Conservation (phyloP, 2,888 invertebrate species). For the Lamellibrachia columna region DNA sequence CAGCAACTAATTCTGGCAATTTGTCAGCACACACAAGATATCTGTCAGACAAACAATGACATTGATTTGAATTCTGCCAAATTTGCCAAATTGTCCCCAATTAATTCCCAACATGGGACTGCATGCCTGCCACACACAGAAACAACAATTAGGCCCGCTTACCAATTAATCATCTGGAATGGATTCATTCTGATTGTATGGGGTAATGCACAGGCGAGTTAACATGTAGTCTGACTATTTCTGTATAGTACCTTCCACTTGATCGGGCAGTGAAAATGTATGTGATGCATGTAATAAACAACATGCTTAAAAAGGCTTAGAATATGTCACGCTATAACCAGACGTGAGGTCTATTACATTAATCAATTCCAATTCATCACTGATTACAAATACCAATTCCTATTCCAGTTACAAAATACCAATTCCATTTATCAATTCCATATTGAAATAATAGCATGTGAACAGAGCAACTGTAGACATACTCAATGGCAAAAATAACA, state of each 20-base stretch:
- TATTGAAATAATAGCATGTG: too few relatives aligned
- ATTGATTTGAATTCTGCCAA: slow-evolving; percentile 10
- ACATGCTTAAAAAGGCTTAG: too few relatives aligned
- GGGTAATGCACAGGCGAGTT: neutral
- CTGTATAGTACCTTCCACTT: neutral
- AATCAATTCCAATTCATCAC: too few relatives aligned
- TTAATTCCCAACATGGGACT: neutral
- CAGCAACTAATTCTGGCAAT: neutral
- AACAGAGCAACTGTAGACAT: too few relatives aligned
- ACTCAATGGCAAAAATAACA: too few relatives aligned
- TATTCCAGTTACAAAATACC: too few relatives aligned
- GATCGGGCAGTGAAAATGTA: neutral
- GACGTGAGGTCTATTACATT: too few relatives aligned
- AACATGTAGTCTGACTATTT: neutral
- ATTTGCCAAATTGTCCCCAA: slow-evolving; percentile 16
- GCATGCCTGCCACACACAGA: neutral
- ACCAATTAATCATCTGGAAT: neutral
- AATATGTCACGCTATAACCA: too few relatives aligned
- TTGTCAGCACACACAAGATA: neutral
- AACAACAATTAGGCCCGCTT: neutral
- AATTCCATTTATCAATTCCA: too few relatives aligned
- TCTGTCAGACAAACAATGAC: slow-evolving; percentile 6
- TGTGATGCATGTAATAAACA: too few relatives aligned
- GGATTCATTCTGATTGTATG: neutral
- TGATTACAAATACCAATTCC: too few relatives aligned